These are phyloP conservation scores for Xestia rhomboidea DNA, from an alignment of 2,888 invertebrate genomes.

Conservation along the genomic window DNA sequence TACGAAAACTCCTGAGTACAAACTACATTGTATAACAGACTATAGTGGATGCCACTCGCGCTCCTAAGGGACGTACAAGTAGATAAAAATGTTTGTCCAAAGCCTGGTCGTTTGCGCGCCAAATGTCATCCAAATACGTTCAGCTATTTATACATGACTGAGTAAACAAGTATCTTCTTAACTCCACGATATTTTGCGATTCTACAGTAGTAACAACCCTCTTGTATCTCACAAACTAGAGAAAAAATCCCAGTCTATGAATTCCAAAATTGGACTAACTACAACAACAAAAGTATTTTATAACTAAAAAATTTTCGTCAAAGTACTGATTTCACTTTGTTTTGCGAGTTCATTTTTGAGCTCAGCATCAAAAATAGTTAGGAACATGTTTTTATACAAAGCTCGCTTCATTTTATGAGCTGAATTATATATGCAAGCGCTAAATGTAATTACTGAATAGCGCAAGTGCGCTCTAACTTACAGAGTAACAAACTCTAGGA, in stretches of 20 bases:
- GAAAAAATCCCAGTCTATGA: neutral
- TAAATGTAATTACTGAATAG: slow-evolving; percentile 52
- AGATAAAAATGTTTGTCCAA: neutral
- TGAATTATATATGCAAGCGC: slow-evolving; percentile 35
- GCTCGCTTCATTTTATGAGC: slow-evolving; percentile 41
- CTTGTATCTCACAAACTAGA: neutral
- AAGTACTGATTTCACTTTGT: slow-evolving; percentile 35
- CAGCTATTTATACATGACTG: neutral
- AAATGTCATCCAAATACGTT: neutral
- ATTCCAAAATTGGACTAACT: slow-evolving; percentile 20
- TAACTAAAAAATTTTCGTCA: slow-evolving; percentile 1
- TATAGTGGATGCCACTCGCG: neutral
- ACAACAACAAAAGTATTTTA: slow-evolving; percentile 7
- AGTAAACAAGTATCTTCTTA: neutral
- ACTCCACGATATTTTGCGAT: neutral
- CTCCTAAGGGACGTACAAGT: neutral
- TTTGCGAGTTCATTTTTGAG: slow-evolving; percentile 22
- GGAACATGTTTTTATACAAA: slow-evolving; percentile 50
- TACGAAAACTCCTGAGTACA: neutral
- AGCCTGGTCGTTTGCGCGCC: neutral
- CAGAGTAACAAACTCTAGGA: slow-evolving; percentile 16
- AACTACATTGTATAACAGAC: neutral
- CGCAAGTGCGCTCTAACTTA: slow-evolving; percentile 39
- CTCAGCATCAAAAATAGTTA: slow-evolving; percentile 43
- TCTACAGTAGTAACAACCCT: neutral